Evolutionary conservation across 2,113 vertebrate genomes (phyloP), one percentile per base, ranked within the genome.

Genomic region (Columba janthina): DNA sequence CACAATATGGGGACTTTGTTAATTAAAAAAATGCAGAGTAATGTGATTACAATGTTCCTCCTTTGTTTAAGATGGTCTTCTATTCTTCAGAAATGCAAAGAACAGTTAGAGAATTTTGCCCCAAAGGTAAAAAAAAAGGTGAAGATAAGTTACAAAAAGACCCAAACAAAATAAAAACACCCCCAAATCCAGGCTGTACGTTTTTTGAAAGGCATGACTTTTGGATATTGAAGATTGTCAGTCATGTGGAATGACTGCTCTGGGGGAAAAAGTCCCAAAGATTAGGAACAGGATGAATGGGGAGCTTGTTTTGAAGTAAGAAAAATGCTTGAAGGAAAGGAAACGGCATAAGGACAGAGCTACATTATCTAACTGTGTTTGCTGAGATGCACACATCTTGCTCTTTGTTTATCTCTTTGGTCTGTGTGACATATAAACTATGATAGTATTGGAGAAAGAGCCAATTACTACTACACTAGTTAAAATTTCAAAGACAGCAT

Each of bases 111-210:
- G 75, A 65, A 12, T 24, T 38, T 85, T 92, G 11, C 17, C 32
- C 9, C 12, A 67, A 85, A 56, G 4, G 11, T 51, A 21, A 81
- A 61, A 72, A 72, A 72, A 54, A 34, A 66, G 53, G 0, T 26
- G 44, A 66, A 57, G 16, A 31, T 1, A 4, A 26, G 5, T 14
- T 26, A 38, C 58, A 84, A 53, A 69, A 32, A 38, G 38, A 38
- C 38, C 38, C 12, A 62, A 28, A 11, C 0, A 7, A 46, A 51
- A 22, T 15, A 1, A 57, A 14, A 42, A 11, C 1, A 46, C 8
- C 15, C 18, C 6, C 29, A 91, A 34, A 44, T 16, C 7, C 19
- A 17, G 32, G 11, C 3, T 6, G 15, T n/a, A 46, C 15, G 0
- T 54, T 54, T 65, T 64, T 34, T 71, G 50, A 73, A 80, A 36